Conservation (phyloP, 2,888 invertebrate genomes). For the Ashinkailepas kermadecensis region DNA sequence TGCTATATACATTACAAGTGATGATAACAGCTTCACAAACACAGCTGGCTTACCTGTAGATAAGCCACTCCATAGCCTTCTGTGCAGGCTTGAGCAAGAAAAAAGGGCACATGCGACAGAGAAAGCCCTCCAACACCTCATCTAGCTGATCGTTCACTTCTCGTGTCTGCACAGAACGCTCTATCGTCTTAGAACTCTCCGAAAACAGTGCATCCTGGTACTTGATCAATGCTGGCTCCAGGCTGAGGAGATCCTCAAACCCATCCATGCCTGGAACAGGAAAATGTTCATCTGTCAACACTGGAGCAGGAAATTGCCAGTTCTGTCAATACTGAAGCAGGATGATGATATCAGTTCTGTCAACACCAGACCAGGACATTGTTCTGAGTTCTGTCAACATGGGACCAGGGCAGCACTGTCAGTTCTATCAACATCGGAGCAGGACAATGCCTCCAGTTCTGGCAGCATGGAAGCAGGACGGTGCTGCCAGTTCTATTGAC, state of each 20-base stretch:
- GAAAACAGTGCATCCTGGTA: slow-evolving; percentile 72
- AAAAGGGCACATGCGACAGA: slow-evolving; percentile 77
- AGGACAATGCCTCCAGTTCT: too few relatives aligned
- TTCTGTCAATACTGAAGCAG: too few relatives aligned
- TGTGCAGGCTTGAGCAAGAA: slow-evolving; percentile 75
- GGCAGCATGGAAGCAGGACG: too few relatives aligned
- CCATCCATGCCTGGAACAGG: slow-evolving; percentile 58
- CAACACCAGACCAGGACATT: too few relatives aligned
- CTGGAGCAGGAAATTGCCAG: too few relatives aligned
- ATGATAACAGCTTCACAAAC: slow-evolving; percentile 15
- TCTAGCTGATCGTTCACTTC: slow-evolving; percentile 70
- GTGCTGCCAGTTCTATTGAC: too few relatives aligned
- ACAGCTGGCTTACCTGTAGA: slow-evolving; percentile 52
- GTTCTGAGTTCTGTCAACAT: too few relatives aligned
- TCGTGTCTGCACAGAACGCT: slow-evolving; percentile 66
- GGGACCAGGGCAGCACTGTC: too few relatives aligned
- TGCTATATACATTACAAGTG: too few relatives aligned
- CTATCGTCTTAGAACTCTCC: slow-evolving; percentile 63
- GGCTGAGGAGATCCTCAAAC: slow-evolving; percentile 65
- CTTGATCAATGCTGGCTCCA: slow-evolving; percentile 63
- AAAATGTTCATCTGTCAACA: not conserved
- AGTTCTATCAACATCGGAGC: too few relatives aligned
- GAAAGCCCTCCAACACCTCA: slow-evolving; percentile 64
- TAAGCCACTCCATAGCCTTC: slow-evolving; percentile 91
- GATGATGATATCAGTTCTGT: too few relatives aligned